Evolutionary conservation across 2,797 vertebrate genomes (phyloP).

Genomic region (Potorous gilbertii): DNA sequence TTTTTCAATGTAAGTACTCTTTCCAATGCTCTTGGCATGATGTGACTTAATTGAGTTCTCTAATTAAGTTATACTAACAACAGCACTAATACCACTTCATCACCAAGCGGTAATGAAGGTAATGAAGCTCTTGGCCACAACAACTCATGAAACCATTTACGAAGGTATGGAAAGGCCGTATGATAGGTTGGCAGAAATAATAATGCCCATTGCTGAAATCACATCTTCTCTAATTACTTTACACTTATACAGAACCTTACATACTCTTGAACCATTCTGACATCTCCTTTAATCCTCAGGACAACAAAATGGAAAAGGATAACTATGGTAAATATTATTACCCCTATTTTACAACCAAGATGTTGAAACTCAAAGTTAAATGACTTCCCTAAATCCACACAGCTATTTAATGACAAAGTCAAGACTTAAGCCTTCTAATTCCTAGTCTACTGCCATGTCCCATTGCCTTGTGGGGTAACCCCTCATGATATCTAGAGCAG

Average conservation of each 20-base stretch:
- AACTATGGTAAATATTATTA: background rate
- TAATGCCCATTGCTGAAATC: background rate
- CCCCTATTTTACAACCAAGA: background rate
- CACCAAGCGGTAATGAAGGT: background rate
- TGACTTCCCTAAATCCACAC: conserved; percentile 1
- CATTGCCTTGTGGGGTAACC: background rate
- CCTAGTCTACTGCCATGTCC: background rate
- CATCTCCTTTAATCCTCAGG: background rate
- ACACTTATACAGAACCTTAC: background rate
- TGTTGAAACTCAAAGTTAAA: background rate
- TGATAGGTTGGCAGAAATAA: background rate
- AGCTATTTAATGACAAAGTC: background rate
- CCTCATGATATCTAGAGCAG: background rate
- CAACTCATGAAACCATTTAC: background rate
- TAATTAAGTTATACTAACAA: background rate
- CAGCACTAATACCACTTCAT: background rate
- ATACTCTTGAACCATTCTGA: background rate
- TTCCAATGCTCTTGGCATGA: background rate
- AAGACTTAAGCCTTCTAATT: background rate
- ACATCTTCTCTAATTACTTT: background rate
- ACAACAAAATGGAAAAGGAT: background rate
- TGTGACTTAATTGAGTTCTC: background rate
- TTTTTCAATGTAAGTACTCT: background rate
- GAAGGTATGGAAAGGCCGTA: background rate
- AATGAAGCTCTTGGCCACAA: background rate